A percentile compares a stretch with the other conserved stretches of the same genome.
These are phyloP conservation scores for Pandemis heparana DNA, from an alignment of 2,888 invertebrate species.

Conservation along the genomic window DNA sequence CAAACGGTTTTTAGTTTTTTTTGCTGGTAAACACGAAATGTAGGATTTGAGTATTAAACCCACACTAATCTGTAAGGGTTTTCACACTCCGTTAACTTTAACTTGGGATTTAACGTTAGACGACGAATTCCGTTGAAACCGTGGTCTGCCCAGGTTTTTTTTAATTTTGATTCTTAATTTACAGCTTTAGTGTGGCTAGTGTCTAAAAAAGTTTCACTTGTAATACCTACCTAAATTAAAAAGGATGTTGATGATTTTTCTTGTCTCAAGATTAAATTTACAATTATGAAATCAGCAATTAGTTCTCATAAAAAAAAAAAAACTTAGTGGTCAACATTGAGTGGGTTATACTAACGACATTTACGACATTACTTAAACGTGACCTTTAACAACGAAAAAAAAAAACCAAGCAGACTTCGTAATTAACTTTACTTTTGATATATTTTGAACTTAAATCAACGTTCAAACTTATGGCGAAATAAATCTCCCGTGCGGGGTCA, in stretches of 20 bases:
- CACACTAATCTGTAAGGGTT: conserved; percentile 38
- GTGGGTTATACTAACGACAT: background rate
- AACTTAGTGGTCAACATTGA: background rate
- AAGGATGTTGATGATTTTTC: background rate
- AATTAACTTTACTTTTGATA: conserved; percentile 19
- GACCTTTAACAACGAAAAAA: conserved; percentile 8
- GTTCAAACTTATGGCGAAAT: conserved; percentile 28
- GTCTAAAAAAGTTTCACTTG: background rate
- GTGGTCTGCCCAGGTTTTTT: background rate
- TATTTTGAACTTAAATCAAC: conserved; percentile 23
- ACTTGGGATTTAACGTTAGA: conserved; percentile 20
- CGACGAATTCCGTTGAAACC: conserved; percentile 30
- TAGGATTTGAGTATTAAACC: conserved; percentile 32
- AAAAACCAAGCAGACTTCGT: background rate
- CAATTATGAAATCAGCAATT: background rate
- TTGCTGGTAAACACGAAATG: conserved; percentile 11
- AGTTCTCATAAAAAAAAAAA: conserved; percentile 3
- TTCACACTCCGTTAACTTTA: conserved; percentile 34
- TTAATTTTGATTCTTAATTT: background rate
- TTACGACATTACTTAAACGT: conserved; percentile 2
- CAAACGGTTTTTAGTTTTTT: conserved; percentile 35
- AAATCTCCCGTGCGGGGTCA: conserved; percentile 28
- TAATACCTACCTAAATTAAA: background rate
- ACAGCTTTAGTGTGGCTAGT: background rate
- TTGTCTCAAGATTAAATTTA: background rate